Evolutionary conservation across 2,113 vertebrate species (phyloP).

Genomic region (Zosterops japonicus): DNA sequence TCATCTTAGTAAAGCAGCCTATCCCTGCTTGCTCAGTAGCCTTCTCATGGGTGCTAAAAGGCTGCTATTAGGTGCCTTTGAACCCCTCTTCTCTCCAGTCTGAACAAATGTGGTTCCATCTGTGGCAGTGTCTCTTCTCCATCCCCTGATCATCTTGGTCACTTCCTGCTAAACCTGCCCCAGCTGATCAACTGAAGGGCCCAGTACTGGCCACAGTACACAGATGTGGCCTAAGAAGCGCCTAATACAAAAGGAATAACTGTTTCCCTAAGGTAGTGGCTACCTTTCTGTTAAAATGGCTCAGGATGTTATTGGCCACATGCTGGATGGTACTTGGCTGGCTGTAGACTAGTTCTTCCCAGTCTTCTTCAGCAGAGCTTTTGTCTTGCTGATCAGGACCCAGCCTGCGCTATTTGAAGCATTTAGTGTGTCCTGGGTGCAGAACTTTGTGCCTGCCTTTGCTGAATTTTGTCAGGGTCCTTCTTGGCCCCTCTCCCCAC

Average conservation of each 20-base stretch:
- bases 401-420: neutral
- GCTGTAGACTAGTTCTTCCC: neutral
- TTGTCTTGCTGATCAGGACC: neutral
- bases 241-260: neutral
- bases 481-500: neutral
- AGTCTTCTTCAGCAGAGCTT: neutral
- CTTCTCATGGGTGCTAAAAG: neutral
- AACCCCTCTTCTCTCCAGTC: neutral
- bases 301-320: neutral
- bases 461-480: neutral
- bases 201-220: neutral
- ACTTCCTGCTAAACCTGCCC: neutral
- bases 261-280: neutral
- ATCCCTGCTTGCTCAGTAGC: neutral
- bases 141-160: neutral
- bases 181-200: neutral
- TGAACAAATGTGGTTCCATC: neutral
- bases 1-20: neutral
- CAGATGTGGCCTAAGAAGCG: neutral
- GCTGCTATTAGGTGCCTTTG: neutral
- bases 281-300: neutral
- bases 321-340: neutral
- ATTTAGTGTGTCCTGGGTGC: too few relatives aligned
- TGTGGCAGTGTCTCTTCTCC: neutral
- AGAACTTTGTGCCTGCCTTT: neutral